Evolutionary conservation across 2,113 vertebrate species (phyloP).

Genomic region (Rhombomys opimus): DNA sequence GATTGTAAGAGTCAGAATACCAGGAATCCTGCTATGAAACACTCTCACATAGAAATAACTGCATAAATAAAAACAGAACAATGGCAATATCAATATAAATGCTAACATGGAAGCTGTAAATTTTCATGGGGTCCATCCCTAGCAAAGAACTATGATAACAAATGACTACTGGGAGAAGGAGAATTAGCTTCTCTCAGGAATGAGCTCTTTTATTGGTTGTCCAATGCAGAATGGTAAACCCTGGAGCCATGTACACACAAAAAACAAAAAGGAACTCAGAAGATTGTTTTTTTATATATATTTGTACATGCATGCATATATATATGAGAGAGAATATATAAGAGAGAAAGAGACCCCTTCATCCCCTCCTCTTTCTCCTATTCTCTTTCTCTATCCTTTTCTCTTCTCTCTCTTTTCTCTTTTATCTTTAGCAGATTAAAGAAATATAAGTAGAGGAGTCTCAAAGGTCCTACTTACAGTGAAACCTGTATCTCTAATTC

Average conservation of each 20-base stretch:
- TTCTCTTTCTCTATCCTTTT: background rate
- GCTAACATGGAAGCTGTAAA: background rate
- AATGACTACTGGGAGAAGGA: background rate
- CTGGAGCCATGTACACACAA: background rate
- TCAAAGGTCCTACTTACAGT: slow-evolving; percentile 18
- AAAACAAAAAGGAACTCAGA: background rate
- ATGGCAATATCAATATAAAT: background rate
- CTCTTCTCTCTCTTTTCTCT: background rate
- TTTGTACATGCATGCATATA: background rate
- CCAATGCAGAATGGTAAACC: background rate
- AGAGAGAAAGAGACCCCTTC: background rate
- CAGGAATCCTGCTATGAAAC: background rate
- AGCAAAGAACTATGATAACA: background rate
- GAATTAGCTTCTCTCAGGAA: background rate
- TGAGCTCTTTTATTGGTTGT: background rate
- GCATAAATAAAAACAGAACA: background rate
- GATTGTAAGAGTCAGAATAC: background rate
- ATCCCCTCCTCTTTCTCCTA: too few species aligned
- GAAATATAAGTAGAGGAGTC: background rate
- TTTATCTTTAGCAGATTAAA: background rate
- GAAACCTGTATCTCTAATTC: background rate
- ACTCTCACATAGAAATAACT: background rate
- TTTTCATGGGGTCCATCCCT: background rate
- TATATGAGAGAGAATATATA: background rate
- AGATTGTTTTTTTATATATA: background rate